Percentiles rank a stretch among this genome's conserved stretches.
phyloP scores from a whole-genome alignment of 1,140 invertebrate genomes.

The Caligus rogercresseyi region DNA sequence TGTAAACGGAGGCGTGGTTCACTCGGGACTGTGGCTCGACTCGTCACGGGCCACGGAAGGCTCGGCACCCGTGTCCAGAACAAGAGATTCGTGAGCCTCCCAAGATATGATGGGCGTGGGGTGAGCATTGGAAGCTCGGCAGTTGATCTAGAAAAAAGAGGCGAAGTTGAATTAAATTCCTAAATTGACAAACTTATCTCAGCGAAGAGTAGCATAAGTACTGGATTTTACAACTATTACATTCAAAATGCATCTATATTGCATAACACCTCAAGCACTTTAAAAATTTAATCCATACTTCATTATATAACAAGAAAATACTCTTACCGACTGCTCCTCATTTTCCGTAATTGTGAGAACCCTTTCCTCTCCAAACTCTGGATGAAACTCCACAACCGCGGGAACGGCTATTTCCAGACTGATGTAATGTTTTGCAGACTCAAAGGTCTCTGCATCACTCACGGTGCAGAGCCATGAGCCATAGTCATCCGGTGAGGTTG shows the following conservation, averaged over 20 bases:
- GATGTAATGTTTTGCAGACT: background rate
- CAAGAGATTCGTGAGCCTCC: background rate
- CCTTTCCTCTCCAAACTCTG: background rate
- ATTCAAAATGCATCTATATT: no score
- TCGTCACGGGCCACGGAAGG: background rate
- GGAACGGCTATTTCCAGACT: constrained; percentile 3
- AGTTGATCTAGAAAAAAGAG: constrained; percentile 7
- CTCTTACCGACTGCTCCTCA: background rate
- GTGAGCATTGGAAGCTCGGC: constrained; percentile 5
- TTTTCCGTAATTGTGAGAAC: constrained; percentile 5
- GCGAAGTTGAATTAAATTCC: background rate
- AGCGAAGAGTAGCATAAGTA: no score
- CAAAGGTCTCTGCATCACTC: constrained; percentile 3
- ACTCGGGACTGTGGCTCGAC: constrained; percentile 1
- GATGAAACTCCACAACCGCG: constrained; percentile 5
- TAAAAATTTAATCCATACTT: no score
- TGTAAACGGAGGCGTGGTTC: constrained; percentile 1
- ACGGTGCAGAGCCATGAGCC: constrained; percentile 14
- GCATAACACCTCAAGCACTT: no score
- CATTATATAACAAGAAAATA: no score
- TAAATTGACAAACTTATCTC: no score
- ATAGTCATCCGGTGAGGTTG: background rate
- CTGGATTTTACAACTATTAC: no score
- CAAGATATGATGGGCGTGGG: constrained; percentile 4
- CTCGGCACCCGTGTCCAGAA: background rate